These are phyloP conservation scores for Malthinus seriepunctatus DNA, from an alignment of 2,888 invertebrate genomes.

Conservation along the genomic window DNA sequence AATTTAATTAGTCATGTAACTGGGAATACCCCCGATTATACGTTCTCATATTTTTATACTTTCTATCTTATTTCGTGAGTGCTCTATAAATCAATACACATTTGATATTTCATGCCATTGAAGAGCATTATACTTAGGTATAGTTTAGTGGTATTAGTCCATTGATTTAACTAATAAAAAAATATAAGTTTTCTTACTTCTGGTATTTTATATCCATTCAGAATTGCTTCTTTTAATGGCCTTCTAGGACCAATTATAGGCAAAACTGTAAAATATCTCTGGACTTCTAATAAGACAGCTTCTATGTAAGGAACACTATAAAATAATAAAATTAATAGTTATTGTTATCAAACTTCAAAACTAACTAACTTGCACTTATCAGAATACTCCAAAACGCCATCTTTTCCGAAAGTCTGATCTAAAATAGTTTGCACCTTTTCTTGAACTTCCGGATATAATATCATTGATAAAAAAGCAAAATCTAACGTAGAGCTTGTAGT, in stretches of 20 bases:
- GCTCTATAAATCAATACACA: too few species aligned
- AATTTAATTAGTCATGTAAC: too few species aligned
- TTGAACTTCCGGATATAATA: constrained; percentile 63
- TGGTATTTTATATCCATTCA: constrained; percentile 59
- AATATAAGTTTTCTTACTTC: constrained; percentile 37
- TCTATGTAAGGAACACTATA: constrained; percentile 58
- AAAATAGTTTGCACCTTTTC: constrained; percentile 60
- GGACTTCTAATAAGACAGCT: constrained; percentile 59
- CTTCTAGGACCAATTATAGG: constrained; percentile 59
- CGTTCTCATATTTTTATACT: too few species aligned
- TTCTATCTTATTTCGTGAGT: too few species aligned
- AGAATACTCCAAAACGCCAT: constrained; percentile 53
- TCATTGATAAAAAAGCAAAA: constrained; percentile 64
- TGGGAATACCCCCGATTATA: too few species aligned
- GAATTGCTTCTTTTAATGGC: constrained; percentile 57
- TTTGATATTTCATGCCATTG: too few species aligned
- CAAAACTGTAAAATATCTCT: constrained; percentile 54
- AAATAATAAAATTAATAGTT: neutral
- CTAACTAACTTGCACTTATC: constrained; percentile 55
- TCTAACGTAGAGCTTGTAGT: constrained; percentile 67
- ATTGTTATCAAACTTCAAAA: neutral
- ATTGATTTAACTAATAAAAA: too few species aligned
- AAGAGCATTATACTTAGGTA: too few species aligned
- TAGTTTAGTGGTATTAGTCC: too few species aligned
- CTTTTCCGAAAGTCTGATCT: constrained; percentile 51